Conservation (phyloP, 2,797 vertebrate genomes). For the Lagodon rhomboides region DNA sequence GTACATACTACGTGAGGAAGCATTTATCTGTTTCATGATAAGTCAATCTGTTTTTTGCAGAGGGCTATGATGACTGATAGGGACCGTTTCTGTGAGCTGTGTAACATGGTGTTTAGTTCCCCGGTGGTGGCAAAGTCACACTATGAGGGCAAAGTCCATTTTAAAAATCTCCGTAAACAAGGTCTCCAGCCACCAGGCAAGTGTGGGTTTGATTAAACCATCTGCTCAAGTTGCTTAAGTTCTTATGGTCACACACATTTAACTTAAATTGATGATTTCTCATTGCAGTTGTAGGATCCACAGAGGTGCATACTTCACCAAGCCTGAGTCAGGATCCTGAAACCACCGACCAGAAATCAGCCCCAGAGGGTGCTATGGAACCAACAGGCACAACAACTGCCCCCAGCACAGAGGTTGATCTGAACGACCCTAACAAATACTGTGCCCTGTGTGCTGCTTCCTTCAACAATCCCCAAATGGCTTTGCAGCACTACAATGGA, state of each 20-base stretch:
- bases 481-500: constrained; percentile 89
- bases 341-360: constrained; percentile 27
- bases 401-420: constrained; percentile 70
- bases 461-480: constrained; percentile 87
- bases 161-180: constrained; percentile 86
- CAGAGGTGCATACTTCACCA: constrained; percentile 20
- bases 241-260: not conserved
- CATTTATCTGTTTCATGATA: not conserved
- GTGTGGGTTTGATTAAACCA: constrained; percentile 20
- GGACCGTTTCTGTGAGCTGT: constrained; percentile 88
- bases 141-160: constrained; percentile 88
- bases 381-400: constrained; percentile 3
- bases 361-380: constrained; percentile 31
- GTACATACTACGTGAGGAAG: not conserved
- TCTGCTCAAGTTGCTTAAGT: not conserved
- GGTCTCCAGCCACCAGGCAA: constrained; percentile 61
- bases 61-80: constrained; percentile 71
- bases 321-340: constrained; percentile 19
- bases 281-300: constrained; percentile 20
- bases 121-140: constrained; percentile 85
- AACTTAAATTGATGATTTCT: not conserved
- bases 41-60: constrained; percentile 64
- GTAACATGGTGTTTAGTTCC: constrained; percentile 89
- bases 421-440: constrained; percentile 86
- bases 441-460: constrained; percentile 87